These are phyloP conservation scores for Ceyx melanurus DNA, from an alignment of 2,113 vertebrate genomes.

Conservation along the genomic window DNA sequence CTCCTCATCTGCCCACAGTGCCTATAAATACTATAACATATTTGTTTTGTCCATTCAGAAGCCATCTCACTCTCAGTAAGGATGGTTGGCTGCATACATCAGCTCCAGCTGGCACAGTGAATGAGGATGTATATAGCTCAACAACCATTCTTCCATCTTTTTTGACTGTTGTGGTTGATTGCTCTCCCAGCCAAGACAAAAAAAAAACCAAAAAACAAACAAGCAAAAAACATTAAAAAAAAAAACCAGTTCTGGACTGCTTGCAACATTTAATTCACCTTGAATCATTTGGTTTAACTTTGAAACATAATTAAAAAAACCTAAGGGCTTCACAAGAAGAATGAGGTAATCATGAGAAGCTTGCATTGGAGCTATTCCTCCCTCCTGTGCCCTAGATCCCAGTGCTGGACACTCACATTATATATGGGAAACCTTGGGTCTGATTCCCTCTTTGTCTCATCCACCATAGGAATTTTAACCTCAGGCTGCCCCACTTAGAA, in stretches of 20 bases:
- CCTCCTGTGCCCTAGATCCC: neutral
- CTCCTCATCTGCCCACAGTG: neutral
- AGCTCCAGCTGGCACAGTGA: neutral
- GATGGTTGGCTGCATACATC: neutral
- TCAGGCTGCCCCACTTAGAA: neutral
- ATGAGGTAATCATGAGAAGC: neutral
- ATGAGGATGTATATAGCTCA: neutral
- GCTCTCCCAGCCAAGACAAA: neutral
- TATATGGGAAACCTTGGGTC: neutral
- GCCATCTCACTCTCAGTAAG: neutral
- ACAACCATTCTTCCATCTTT: neutral
- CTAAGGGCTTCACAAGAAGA: neutral
- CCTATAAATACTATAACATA: neutral
- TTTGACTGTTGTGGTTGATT: neutral
- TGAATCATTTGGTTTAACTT: conserved; percentile 12
- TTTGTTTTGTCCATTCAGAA: neutral
- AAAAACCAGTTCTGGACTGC: neutral
- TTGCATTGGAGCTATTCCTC: neutral
- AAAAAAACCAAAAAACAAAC: no score
- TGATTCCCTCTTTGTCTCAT: neutral
- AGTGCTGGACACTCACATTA: neutral
- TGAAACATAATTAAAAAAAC: neutral
- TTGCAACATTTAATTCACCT: conserved; percentile 23
- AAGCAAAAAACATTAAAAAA: no score
- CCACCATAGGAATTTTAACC: neutral